Base-by-base conservation (phyloP, 2,797 vertebrate species). In the Sitta carolinensis region DNA sequence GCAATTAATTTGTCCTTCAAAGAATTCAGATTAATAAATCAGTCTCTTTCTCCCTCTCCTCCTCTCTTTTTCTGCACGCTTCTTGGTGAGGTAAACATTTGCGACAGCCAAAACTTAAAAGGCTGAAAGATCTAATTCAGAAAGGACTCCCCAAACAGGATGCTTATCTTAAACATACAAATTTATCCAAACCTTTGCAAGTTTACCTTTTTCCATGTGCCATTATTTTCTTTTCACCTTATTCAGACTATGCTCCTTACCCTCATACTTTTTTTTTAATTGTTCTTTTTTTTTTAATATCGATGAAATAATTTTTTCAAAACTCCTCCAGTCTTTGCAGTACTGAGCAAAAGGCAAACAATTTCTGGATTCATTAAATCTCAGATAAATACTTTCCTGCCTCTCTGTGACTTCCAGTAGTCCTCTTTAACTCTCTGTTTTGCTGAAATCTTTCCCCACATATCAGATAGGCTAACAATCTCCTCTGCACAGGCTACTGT, bases 21-120 rank as follows among this genome's bases (percentile, higher is more conserved):
- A 94, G 93, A 94, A 90, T 87, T 94, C 36, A 57, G 85, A 91
- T 96, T 94, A 72, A 92, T 95, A 96, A 93, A 95, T 96, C 95
- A 95, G 58, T 69, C 69, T 91, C 61, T 62, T 83, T 90, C 62
- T 83, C 38, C 22, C n/a, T 59, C 52, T 92, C 45, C 55, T 78
- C 73, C 67, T 80, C 25, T 76, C 22, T 75, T 77, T 73, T 88
- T 72, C 67, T 94, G 34, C 76, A 84, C 1, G 4, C 75, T 95
- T 95, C 58, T 5, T 29, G 66, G 50, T 55, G 92, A 95, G 45
- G 84, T 94, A 93, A 96, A 95, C 82, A 95, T 75, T 85, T 72
- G 58, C 3, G 0, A 84, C 78, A 87, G 90, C 45, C 81, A 81
- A 89, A 90, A 67, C 45, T 73, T 50, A 38, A 64, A 88, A 88